Conservation (phyloP, 2,797 vertebrate genomes). For the Leptodactylus fallax region DNA sequence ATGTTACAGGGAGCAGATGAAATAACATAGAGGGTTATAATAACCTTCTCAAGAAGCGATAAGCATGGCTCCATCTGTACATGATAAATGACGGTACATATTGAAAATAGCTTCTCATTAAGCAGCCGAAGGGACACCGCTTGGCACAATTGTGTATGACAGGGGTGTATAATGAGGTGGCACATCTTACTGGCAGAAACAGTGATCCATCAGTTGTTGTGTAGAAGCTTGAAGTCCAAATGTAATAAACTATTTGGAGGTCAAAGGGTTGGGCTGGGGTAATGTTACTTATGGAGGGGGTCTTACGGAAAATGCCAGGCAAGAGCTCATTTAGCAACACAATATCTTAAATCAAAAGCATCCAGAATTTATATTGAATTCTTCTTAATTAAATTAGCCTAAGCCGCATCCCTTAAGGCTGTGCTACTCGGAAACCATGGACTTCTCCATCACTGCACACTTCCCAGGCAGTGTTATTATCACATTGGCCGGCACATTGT, state of each 20-base stretch:
- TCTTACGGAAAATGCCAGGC: constrained; percentile 12
- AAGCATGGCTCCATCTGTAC: constrained; percentile 38
- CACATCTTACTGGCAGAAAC: constrained; percentile 60
- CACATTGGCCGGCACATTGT: neutral
- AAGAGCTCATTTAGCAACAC: constrained; percentile 13
- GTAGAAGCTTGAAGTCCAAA: constrained; percentile 79
- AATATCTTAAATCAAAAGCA: neutral
- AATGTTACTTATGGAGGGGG: constrained; percentile 25
- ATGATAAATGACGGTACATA: constrained; percentile 45
- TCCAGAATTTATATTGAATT: constrained; percentile 6
- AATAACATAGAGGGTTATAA: constrained; percentile 36
- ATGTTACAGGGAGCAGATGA: constrained; percentile 18
- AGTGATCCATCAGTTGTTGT: constrained; percentile 69
- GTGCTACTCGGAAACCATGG: neutral
- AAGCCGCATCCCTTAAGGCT: neutral
- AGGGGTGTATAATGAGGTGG: constrained; percentile 46
- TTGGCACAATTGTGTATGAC: constrained; percentile 76
- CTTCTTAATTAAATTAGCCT: constrained; percentile 18
- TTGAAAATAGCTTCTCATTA: constrained; percentile 53
- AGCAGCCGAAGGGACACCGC: constrained; percentile 76
- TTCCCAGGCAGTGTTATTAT: neutral
- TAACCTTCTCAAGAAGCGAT: constrained; percentile 10
- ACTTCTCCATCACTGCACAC: neutral
- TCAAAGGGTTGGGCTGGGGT: constrained; percentile 3
- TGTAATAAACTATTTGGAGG: constrained; percentile 60